Base-by-base conservation (phyloP, 2,797 vertebrate species). In the Alcedo quadribrachys region DNA sequence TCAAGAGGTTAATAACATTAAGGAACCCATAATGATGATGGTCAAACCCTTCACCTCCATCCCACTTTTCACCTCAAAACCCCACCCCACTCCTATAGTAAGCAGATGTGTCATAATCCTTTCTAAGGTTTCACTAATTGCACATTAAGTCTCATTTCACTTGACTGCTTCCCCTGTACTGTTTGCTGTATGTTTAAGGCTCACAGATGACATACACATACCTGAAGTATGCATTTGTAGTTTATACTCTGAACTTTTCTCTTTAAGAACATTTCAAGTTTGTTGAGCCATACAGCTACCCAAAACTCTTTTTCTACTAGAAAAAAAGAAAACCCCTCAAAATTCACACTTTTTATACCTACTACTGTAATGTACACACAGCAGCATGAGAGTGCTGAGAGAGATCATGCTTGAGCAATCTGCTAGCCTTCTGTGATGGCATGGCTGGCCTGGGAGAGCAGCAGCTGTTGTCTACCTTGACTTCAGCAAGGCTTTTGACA, bases 1-100 rank as follows among this genome's bases (percentile, higher is more conserved):
- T 19, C 17, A 76, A 54, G 12, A 60, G 15, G 14, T 74, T 66
- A 86, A 10, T 46, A 86, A 66, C 25, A 15, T 42, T 58, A 51
- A 14, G 2, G 37, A 74, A 80, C 4, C 5, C 35, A 43, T 2
- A 4, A 45, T 2, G 5, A 45, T 12, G 7, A n/a, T 0, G 0
- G 19, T 4, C 58, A 88, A 63, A 81, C 42, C 6, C 10, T 85
- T 28, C 6, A 9, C 30, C 15, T 2, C 40, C 5, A 2, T 3
- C 6, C 25, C 3, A 5, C 9, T 15, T 2, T 4, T 8, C 5
- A 25, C 11, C 12, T 4, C 17, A 33, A 27, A 86, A 70, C 5
- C 3, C 4, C 32, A 73, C 16, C 7, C 9, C 3, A 30, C 2
- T 18, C 43, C 32, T 81, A 42, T 2, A 75, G 18, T 48, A 66